Evolutionary conservation across 2,888 invertebrate genomes (phyloP).

Genomic region (Unio pictorum): DNA sequence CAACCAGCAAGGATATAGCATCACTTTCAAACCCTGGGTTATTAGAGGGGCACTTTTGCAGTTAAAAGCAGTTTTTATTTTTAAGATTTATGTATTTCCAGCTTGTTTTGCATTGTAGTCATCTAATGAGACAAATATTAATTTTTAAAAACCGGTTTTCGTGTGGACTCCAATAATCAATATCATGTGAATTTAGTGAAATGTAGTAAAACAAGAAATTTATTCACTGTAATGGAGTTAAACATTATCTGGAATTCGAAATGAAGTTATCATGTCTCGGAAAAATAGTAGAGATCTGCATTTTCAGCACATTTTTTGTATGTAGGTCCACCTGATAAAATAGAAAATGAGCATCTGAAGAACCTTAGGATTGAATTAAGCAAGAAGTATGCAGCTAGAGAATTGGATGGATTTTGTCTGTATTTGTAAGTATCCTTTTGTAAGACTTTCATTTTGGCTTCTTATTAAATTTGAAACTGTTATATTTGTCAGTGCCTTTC

Average conservation of each 20-base stretch:
- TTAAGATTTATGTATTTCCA: no score
- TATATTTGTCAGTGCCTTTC: no score
- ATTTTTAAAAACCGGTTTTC: neutral
- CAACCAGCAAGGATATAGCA: no score
- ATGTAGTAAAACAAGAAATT: neutral
- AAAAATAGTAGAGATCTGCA: neutral
- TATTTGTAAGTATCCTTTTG: constrained; percentile 67
- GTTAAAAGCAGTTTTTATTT: no score
- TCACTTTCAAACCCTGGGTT: no score
- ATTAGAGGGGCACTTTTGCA: no score
- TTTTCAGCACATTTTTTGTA: constrained; percentile 12
- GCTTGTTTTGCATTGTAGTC: no score
- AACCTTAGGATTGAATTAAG: constrained; percentile 67
- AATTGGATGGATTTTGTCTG: constrained; percentile 84
- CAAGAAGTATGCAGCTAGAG: constrained; percentile 62
- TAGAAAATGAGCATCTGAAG: constrained; percentile 67
- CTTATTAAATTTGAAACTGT: no score
- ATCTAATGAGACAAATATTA: neutral
- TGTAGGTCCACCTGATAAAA: constrained; percentile 58
- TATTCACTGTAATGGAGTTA: no score
- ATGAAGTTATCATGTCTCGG: neutral
- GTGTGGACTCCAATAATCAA: neutral
- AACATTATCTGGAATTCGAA: no score
- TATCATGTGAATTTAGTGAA: neutral
- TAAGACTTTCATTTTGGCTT: no score